Percentiles rank a stretch among this genome's conserved stretches.
These are phyloP conservation scores for Ornithoptera priamus DNA, from an alignment of 2,888 invertebrate genomes.

Conservation along the genomic window DNA sequence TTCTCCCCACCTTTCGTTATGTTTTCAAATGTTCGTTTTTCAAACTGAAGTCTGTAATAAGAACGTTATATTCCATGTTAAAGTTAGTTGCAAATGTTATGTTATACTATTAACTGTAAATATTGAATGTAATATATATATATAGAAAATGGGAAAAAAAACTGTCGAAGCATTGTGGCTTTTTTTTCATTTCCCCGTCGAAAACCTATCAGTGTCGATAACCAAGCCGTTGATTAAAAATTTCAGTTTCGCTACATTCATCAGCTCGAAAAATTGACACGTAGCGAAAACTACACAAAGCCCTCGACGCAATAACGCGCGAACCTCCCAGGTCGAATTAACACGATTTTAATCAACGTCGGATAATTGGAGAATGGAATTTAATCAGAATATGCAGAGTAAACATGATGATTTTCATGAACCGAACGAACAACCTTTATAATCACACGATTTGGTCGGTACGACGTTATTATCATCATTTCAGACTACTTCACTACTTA, in stretches of 20 bases:
- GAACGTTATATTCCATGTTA: too few species aligned
- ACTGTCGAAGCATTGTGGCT: not conserved
- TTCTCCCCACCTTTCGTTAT: too few species aligned
- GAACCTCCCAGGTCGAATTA: conserved; percentile 19
- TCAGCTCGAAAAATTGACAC: conserved; percentile 8
- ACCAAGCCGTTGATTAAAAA: conserved; percentile 24
- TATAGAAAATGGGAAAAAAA: not conserved
- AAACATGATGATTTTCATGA: conserved; percentile 21
- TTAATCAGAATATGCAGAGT: conserved; percentile 25
- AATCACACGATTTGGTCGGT: conserved; percentile 3
- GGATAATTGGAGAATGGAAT: conserved; percentile 27
- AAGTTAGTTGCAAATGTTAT: too few species aligned
- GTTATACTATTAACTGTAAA: too few species aligned
- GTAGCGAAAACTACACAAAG: conserved; percentile 5
- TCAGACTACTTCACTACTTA: too few species aligned
- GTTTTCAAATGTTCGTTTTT: too few species aligned
- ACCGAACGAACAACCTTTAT: not conserved
- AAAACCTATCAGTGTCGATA: conserved; percentile 3
- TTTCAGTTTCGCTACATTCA: conserved; percentile 14
- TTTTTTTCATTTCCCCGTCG: not conserved
- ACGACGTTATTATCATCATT: not conserved
- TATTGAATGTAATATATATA: too few species aligned
- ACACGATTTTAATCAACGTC: conserved; percentile 28
- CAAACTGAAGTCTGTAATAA: too few species aligned
- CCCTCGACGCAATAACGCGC: conserved; percentile 8